Conservation (phyloP, 1,140 invertebrate genomes). For the Temnothorax nylanderi region DNA sequence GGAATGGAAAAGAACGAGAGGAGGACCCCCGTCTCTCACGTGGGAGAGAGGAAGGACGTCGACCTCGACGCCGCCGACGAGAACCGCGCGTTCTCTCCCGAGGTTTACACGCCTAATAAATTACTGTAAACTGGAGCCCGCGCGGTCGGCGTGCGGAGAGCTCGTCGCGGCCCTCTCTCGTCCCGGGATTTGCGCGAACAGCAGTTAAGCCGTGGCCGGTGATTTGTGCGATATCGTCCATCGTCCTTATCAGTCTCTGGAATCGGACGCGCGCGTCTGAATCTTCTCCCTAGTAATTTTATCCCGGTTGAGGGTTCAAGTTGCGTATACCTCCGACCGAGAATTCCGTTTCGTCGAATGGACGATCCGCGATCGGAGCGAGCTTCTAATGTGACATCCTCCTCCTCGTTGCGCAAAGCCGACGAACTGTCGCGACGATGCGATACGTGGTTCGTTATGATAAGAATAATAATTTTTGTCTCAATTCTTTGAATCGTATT, state of each 20-base stretch:
- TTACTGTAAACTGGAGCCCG: slow-evolving; percentile 82
- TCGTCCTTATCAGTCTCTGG: slow-evolving; percentile 78
- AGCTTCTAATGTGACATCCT: not conserved
- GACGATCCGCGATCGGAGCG: slow-evolving; percentile 31
- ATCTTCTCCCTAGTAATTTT: slow-evolving; percentile 80
- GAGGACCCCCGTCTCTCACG: slow-evolving; percentile 58
- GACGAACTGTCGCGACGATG: not conserved
- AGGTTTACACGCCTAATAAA: slow-evolving; percentile 82
- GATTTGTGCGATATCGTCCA: slow-evolving; percentile 83
- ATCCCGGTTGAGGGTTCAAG: slow-evolving; percentile 80
- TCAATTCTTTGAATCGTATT: not conserved
- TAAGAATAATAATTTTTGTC: not conserved
- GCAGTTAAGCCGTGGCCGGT: slow-evolving; percentile 77
- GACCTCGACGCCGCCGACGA: slow-evolving; percentile 66
- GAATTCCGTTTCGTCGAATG: slow-evolving; percentile 73
- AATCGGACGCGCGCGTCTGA: slow-evolving; percentile 78
- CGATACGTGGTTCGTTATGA: not conserved
- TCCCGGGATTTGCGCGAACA: slow-evolving; percentile 72
- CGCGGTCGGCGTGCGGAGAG: slow-evolving; percentile 5
- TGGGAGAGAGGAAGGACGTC: slow-evolving; percentile 72
- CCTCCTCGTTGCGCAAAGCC: slow-evolving; percentile 20
- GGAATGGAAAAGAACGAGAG: not conserved
- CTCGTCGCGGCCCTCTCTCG: slow-evolving; percentile 27
- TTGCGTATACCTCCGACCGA: slow-evolving; percentile 65
- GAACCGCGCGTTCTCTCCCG: slow-evolving; percentile 48